phyloP scores from a whole-genome alignment of 1,140 invertebrate genomes.

The Drosophila nigrodunni region DNA sequence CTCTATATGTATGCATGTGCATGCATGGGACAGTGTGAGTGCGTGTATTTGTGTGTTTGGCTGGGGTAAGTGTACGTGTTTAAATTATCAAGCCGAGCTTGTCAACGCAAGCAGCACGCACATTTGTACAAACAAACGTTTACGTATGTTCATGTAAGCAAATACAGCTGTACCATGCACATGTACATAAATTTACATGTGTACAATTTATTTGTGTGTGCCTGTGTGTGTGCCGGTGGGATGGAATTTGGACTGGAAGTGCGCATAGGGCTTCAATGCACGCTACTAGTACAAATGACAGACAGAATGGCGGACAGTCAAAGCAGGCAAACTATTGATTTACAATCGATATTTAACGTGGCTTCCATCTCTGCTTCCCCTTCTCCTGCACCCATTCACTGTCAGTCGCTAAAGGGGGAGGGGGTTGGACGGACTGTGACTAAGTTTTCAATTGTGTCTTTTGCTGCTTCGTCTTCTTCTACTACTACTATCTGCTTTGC shows the following conservation, averaged over 20 bases:
- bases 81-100: conserved; percentile 81
- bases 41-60: conserved; percentile 26
- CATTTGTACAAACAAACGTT: conserved; percentile 20
- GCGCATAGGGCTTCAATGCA: conserved; percentile 47
- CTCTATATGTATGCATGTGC: conserved; percentile 58
- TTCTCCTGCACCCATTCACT: background rate
- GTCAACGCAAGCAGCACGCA: conserved; percentile 72
- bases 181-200: conserved; percentile 31
- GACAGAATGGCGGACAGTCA: conserved; percentile 12
- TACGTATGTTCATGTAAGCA: conserved; percentile 29
- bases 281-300: conserved; percentile 30
- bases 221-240: conserved; percentile 56
- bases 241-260: conserved; percentile 45
- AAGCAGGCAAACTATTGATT: conserved; percentile 67
- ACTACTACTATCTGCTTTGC: conserved; percentile 4
- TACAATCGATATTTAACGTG: conserved; percentile 79
- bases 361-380: conserved; percentile 19
- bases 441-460: conserved; percentile 47
- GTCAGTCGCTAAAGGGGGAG: conserved; percentile 10
- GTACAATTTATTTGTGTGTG: conserved; percentile 8
- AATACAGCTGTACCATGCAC: conserved; percentile 25
- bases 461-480: conserved; percentile 19
- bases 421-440: background rate
- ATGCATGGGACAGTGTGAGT: conserved; percentile 33
- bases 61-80: conserved; percentile 67